These are phyloP conservation scores for Oegoconia quadripuncta DNA, from an alignment of 2,888 invertebrate species.

Conservation along the genomic window DNA sequence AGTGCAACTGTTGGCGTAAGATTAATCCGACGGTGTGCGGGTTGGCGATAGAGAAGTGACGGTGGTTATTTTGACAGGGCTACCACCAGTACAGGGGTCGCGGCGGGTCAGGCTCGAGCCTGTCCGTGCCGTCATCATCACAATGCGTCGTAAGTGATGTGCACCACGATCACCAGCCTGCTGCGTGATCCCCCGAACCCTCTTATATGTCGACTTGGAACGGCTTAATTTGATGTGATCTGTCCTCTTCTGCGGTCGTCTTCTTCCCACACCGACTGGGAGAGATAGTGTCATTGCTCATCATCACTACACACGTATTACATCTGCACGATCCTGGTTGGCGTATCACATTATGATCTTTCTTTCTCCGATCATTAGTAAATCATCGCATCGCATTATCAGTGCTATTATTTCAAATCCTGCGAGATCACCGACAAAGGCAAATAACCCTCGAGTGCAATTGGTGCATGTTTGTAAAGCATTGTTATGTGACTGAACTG, in stretches of 20 bases:
- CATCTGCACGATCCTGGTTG: conserved; percentile 65
- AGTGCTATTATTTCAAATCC: conserved; percentile 46
- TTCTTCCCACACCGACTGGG: conserved; percentile 64
- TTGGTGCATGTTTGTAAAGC: conserved; percentile 55
- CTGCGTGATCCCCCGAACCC: conserved; percentile 51
- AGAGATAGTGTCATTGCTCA: conserved; percentile 56
- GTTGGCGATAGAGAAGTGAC: conserved; percentile 43
- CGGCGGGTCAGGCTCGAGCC: conserved; percentile 88
- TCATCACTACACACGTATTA: conserved; percentile 47
- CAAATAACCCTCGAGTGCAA: conserved; percentile 43
- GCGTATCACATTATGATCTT: conserved; percentile 43
- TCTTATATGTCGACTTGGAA: conserved; percentile 59
- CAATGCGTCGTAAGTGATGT: conserved; percentile 82
- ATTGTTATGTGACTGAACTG: conserved; percentile 37
- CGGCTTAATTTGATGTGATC: conserved; percentile 63
- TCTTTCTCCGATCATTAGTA: conserved; percentile 51
- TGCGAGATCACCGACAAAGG: conserved; percentile 35
- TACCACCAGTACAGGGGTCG: conserved; percentile 82
- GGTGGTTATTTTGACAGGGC: conserved; percentile 75
- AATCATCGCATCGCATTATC: conserved; percentile 50
- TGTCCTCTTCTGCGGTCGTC: conserved; percentile 58
- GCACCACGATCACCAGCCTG: conserved; percentile 48
- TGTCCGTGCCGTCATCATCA: conserved; percentile 89
- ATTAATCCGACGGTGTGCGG: conserved; percentile 1
- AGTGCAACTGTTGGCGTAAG: conserved; percentile 19